phyloP scores from a whole-genome alignment of 2,797 vertebrate species.

The Enoplosus armatus region DNA sequence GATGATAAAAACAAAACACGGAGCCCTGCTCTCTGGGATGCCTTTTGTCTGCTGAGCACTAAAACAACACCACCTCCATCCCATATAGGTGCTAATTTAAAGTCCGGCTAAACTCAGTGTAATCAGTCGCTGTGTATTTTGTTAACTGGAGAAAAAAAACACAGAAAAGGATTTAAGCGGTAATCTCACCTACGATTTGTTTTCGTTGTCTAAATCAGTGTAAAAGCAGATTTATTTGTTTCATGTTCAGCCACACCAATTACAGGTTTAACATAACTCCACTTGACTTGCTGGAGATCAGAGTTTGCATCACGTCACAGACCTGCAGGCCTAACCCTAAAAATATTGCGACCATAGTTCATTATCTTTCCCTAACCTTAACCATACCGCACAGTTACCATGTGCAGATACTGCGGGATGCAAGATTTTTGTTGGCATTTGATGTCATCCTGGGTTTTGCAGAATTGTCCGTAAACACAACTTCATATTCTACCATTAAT shows the following conservation, averaged over 20 bases:
- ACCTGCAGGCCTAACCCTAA: background rate
- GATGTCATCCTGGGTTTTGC: background rate
- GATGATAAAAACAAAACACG: conserved; percentile 34
- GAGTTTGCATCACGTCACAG: background rate
- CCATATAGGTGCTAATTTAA: conserved; percentile 34
- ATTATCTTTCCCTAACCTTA: background rate
- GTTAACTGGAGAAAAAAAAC: conserved; percentile 15
- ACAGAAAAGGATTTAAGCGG: background rate
- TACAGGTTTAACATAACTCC: background rate
- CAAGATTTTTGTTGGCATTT: background rate
- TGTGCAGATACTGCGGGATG: background rate
- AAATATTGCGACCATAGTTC: background rate
- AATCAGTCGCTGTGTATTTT: conserved; percentile 29
- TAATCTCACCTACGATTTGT: background rate
- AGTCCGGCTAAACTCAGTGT: conserved; percentile 32
- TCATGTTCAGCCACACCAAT: background rate
- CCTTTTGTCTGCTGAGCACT: conserved; percentile 49
- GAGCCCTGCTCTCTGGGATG: conserved; percentile 19
- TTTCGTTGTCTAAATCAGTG: conserved; percentile 1
- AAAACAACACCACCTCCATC: conserved; percentile 46
- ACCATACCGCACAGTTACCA: background rate
- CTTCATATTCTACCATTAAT: background rate
- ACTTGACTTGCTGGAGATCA: background rate
- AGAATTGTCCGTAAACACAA: background rate
- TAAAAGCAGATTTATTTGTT: background rate